A percentile compares a stretch with the other conserved stretches of the same genome.
Evolutionary conservation across 1,140 invertebrate species (phyloP).

Genomic region (Ptiloglossa arizonensis): DNA sequence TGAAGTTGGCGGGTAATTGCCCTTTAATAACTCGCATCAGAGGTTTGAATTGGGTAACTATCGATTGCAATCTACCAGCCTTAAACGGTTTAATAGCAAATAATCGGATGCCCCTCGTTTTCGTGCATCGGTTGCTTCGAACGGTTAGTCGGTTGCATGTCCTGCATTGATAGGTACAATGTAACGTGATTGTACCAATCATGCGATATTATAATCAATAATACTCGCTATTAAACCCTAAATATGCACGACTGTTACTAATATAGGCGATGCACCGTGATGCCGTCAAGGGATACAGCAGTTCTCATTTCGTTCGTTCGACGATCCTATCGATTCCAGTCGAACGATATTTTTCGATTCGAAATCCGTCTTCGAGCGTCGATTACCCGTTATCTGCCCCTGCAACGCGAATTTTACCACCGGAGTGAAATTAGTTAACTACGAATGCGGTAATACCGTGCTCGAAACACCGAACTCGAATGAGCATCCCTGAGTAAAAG

Average conservation of each 20-base stretch:
- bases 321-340: not conserved
- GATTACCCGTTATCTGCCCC: not conserved
- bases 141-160: conserved; percentile 71
- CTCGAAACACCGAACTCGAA: not conserved
- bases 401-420: not conserved
- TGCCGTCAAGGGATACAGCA: conserved; percentile 41
- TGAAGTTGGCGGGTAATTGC: not conserved
- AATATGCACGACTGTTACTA: conserved; percentile 57
- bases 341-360: not conserved
- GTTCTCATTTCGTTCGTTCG: conserved; percentile 47
- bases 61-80: conserved; percentile 52
- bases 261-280: conserved; percentile 50
- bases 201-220: conserved; percentile 80
- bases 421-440: no score
- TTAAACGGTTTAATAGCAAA: conserved; percentile 48
- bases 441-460: not conserved
- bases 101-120: conserved; percentile 48
- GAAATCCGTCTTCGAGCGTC: not conserved
- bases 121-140: conserved; percentile 53
- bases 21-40: not conserved
- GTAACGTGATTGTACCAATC: conserved; percentile 77
- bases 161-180: conserved; percentile 72
- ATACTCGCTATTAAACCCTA: conserved; percentile 72
- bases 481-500: conserved; percentile 61
- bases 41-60: conserved; percentile 35